These are phyloP conservation scores for Melozone crissalis DNA, from an alignment of 2,113 vertebrate genomes.

Conservation along the genomic window DNA sequence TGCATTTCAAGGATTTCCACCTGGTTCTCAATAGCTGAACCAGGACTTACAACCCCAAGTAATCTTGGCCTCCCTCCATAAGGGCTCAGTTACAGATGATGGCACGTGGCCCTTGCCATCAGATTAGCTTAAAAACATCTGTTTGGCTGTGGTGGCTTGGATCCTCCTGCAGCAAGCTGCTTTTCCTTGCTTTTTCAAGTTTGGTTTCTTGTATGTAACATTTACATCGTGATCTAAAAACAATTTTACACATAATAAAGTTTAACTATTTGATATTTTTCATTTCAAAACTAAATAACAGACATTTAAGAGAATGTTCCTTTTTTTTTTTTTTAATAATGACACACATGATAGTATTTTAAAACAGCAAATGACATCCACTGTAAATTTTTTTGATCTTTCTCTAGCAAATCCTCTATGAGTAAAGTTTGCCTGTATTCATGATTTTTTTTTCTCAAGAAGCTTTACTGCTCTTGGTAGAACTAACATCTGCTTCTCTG, in stretches of 20 bases:
- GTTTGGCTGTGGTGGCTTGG: neutral
- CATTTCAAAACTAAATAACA: conserved; percentile 76
- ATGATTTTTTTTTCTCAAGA: conserved; percentile 16
- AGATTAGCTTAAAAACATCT: conserved; percentile 10
- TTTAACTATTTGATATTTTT: conserved; percentile 79
- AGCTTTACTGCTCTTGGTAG: conserved; percentile 60
- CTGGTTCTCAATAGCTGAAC: neutral
- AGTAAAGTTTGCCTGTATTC: conserved; percentile 60
- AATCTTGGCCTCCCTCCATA: neutral
- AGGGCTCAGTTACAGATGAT: neutral
- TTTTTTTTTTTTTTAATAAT: conserved; percentile 22
- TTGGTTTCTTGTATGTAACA: conserved; percentile 47
- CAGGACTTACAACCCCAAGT: neutral
- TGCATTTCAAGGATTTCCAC: neutral
- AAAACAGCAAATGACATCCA: conserved; percentile 39
- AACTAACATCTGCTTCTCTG: conserved; percentile 70
- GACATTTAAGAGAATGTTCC: conserved; percentile 57
- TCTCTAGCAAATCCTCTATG: conserved; percentile 41
- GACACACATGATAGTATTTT: conserved; percentile 50
- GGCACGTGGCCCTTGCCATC: neutral
- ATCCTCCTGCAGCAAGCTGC: conserved; percentile 14
- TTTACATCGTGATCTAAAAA: conserved; percentile 60
- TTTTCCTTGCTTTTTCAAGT: conserved; percentile 49
- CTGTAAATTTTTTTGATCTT: conserved; percentile 31
- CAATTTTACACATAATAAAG: conserved; percentile 80